Conservation (phyloP, 1,140 invertebrate genomes). For the Oppia nitens region DNA sequence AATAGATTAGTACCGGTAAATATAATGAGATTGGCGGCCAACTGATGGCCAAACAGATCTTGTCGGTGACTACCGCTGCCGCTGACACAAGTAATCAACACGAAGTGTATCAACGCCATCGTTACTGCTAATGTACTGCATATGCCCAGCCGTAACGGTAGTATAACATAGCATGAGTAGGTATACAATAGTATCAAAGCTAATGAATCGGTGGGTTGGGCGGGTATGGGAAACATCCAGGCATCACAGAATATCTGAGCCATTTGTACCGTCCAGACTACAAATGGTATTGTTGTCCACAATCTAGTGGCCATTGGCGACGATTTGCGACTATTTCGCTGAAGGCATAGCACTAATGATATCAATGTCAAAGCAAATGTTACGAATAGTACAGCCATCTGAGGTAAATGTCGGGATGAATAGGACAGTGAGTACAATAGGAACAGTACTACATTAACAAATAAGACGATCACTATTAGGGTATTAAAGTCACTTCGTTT, state of each 20-base stretch:
- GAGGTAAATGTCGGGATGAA: background rate
- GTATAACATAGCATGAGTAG: constrained; percentile 63
- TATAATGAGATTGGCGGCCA: constrained; percentile 47
- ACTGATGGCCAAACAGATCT: constrained; percentile 31
- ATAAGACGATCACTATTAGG: constrained; percentile 17
- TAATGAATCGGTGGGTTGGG: constrained; percentile 35
- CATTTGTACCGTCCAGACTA: constrained; percentile 20
- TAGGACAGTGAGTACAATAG: background rate
- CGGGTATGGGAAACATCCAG: constrained; percentile 16
- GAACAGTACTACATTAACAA: constrained; percentile 20
- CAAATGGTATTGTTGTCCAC: constrained; percentile 19
- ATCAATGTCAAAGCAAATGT: constrained; percentile 4
- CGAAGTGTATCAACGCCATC: constrained; percentile 28
- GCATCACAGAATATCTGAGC: constrained; percentile 22
- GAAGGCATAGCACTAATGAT: background rate
- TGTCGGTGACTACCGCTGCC: background rate
- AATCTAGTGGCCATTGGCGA: background rate
- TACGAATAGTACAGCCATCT: background rate
- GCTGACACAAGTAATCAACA: constrained; percentile 28
- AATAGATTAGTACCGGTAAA: constrained; percentile 48
- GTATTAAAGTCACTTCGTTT: constrained; percentile 22
- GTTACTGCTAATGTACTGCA: constrained; percentile 39
- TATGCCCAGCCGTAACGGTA: constrained; percentile 50
- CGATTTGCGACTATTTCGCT: background rate
- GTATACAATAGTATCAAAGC: constrained; percentile 62